phyloP scores from a whole-genome alignment of 1,140 invertebrate genomes.

The Drosophila pectinifera region DNA sequence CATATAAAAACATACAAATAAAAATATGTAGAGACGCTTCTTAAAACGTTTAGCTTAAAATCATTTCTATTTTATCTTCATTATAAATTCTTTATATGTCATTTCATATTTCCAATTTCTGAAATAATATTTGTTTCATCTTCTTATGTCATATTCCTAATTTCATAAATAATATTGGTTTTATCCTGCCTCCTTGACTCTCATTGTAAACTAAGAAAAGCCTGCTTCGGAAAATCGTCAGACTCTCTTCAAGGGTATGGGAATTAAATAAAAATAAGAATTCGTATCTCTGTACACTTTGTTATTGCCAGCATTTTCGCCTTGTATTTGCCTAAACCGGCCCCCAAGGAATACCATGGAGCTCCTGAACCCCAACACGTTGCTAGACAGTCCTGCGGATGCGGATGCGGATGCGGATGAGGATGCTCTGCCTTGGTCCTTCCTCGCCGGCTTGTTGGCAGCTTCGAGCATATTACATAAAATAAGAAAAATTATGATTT shows the following conservation, averaged over 20 bases:
- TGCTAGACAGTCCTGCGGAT: conserved; percentile 61
- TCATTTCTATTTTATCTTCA: no score
- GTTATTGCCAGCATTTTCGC: conserved; percentile 52
- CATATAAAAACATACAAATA: no score
- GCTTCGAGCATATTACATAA: conserved; percentile 77
- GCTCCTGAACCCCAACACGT: conserved; percentile 45
- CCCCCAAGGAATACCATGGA: conserved; percentile 66
- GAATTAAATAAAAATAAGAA: conserved; percentile 53
- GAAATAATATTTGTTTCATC: no score
- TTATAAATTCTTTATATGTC: background rate
- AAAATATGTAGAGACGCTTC: no score
- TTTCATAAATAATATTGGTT: no score
- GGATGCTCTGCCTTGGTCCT: conserved; percentile 14
- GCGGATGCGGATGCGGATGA: background rate
- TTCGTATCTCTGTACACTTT: conserved; percentile 47
- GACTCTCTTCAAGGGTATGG: conserved; percentile 32
- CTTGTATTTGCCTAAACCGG: conserved; percentile 76
- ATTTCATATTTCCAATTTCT: background rate
- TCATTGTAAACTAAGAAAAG: background rate
- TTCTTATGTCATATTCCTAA: no score
- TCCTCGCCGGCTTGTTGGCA: conserved; percentile 40
- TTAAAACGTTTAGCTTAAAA: no score
- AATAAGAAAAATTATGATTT: conserved; percentile 82
- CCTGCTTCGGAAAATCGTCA: conserved; percentile 9
- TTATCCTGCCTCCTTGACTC: no score